A percentile compares a stretch with the other conserved stretches of the same genome.
phyloP scores from a whole-genome alignment of 2,797 vertebrate species.

The Sciurus vulgaris region DNA sequence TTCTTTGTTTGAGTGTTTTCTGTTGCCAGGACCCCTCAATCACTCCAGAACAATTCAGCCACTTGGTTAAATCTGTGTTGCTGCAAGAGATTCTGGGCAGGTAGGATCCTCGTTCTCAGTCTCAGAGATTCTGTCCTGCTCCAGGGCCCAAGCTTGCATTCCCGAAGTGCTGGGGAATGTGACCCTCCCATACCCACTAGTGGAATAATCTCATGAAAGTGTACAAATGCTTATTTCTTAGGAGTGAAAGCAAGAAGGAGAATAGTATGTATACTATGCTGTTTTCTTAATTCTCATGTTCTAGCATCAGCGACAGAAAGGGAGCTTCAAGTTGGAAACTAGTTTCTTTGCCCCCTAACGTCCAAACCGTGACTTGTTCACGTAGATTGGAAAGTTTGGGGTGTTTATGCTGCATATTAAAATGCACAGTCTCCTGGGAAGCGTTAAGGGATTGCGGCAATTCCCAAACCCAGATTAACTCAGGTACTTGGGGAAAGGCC shows the following conservation, averaged over 20 bases:
- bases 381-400: neutral
- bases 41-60: fast-evolving
- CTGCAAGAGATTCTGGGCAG: neutral
- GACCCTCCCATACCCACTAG: too few species aligned
- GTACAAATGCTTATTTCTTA: neutral
- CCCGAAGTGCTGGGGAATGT: fast-evolving
- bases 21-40: too few species aligned
- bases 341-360: neutral
- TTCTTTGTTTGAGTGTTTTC: neutral
- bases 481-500: fast-evolving
- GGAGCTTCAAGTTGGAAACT: neutral
- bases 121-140: neutral
- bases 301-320: neutral
- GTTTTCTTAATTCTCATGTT: neutral
- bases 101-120: neutral
- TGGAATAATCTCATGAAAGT: neutral
- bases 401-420: neutral
- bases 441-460: neutral
- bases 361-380: neutral
- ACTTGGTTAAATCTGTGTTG: neutral
- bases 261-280: neutral
- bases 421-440: neutral
- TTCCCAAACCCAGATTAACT: neutral
- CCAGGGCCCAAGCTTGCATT: too few species aligned
- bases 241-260: neutral